phyloP scores from a whole-genome alignment of 1,140 invertebrate species.

The Nilaparvata lugens region DNA sequence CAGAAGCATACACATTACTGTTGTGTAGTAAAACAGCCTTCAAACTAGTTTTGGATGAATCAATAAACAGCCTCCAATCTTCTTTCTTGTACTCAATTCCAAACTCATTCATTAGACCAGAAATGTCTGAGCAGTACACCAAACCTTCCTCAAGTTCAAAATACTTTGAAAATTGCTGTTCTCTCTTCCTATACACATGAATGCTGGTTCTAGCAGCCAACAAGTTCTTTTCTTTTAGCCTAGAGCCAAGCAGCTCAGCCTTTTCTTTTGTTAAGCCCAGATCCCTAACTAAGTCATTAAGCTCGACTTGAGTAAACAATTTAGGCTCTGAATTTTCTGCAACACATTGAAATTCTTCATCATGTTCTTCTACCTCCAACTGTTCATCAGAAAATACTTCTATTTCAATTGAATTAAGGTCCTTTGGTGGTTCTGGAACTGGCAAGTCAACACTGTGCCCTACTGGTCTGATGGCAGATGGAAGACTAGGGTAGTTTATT shows the following conservation, averaged over 20 bases:
- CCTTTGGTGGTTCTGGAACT: conserved; percentile 13
- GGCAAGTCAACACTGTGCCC: conserved; percentile 16
- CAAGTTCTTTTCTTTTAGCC: conserved; percentile 20
- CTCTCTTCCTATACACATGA: conserved; percentile 14
- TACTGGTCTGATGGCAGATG: conserved; percentile 13
- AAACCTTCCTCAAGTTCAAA: conserved; percentile 1
- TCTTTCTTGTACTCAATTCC: conserved; percentile 4
- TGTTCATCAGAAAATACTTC: conserved; percentile 1
- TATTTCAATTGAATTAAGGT: conserved; percentile 5
- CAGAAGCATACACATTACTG: conserved; percentile 30
- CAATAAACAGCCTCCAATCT: conserved; percentile 19
- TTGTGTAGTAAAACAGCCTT: conserved; percentile 35
- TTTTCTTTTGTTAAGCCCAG: conserved; percentile 14
- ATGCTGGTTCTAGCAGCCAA: conserved; percentile 8
- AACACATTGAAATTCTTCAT: conserved; percentile 5
- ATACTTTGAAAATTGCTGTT: conserved; percentile 9
- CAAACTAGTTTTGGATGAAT: conserved; percentile 32
- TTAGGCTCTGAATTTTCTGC: conserved; percentile 1
- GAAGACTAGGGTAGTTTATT: conserved; percentile 13
- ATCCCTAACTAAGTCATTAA: conserved; percentile 20
- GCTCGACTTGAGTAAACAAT: conserved; percentile 4
- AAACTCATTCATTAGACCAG: conserved; percentile 13
- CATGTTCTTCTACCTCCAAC: background rate
- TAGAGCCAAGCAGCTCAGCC: conserved; percentile 18
- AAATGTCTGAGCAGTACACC: conserved; percentile 19